A percentile compares a stretch with the other conserved stretches of the same genome.
Evolutionary conservation across 2,888 invertebrate species (phyloP).

Genomic region (Mythimna vitellina): DNA sequence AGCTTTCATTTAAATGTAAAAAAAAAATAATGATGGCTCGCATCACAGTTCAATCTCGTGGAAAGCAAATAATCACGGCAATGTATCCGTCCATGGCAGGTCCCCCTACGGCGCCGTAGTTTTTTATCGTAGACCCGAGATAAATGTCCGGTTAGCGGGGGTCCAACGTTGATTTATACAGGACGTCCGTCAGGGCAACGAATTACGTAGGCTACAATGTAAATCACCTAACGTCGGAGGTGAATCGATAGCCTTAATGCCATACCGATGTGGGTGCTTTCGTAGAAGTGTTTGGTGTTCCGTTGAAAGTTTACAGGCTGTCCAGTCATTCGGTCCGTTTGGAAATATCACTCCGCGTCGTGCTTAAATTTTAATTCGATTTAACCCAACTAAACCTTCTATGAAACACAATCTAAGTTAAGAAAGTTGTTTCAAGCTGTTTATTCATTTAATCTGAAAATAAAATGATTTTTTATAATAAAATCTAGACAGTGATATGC

Average conservation of each 20-base stretch:
- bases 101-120: constrained; percentile 77
- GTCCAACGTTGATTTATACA: constrained; percentile 89
- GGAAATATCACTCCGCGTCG: background rate
- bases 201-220: constrained; percentile 87
- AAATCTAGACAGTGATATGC: too few relatives aligned
- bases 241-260: constrained; percentile 83
- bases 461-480: background rate
- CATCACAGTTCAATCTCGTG: constrained; percentile 64
- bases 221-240: constrained; percentile 84
- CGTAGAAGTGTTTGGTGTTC: constrained; percentile 48
- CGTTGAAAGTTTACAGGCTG: constrained; percentile 19
- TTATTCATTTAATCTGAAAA: background rate
- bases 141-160: constrained; percentile 90
- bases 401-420: background rate
- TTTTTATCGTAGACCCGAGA: constrained; percentile 83
- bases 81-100: constrained; percentile 68
- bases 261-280: constrained; percentile 67
- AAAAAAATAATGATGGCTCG: constrained; percentile 56
- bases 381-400: too few relatives aligned
- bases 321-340: background rate
- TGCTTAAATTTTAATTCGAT: background rate
- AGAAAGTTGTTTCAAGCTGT: background rate
- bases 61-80: constrained; percentile 69
- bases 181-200: constrained; percentile 87
- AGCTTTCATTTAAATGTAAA: constrained; percentile 36